Evolutionary conservation across 1,140 invertebrate genomes (phyloP).

Genomic region (Akabosia matsudoensis): DNA sequence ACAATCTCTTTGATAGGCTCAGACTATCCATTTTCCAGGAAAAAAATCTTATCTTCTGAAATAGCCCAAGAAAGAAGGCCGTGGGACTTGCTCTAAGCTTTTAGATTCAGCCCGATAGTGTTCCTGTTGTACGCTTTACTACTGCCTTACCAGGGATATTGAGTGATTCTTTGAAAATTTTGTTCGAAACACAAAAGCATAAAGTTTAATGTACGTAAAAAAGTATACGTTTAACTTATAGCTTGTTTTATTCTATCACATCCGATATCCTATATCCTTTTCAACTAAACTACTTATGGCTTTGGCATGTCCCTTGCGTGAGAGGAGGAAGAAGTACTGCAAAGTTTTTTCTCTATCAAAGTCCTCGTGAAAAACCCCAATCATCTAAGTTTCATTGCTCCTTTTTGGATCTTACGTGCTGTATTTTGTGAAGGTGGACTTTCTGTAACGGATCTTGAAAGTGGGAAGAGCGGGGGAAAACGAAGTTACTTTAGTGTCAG

Average conservation of each 20-base stretch:
- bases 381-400: constrained; percentile 15
- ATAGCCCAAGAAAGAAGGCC: background rate
- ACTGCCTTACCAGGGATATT: background rate
- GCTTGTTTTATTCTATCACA: background rate
- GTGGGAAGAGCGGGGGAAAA: no score
- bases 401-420: background rate
- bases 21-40: no score
- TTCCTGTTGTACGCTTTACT: background rate
- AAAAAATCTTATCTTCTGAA: background rate
- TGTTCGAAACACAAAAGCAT: background rate
- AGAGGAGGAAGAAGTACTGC: background rate
- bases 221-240: background rate
- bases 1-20: no score
- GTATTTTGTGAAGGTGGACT: background rate
- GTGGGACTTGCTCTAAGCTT: background rate
- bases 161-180: background rate
- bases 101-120: background rate
- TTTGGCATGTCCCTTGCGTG: background rate
- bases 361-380: constrained; percentile 7
- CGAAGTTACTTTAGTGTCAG: no score
- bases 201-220: background rate
- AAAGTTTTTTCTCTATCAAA: background rate
- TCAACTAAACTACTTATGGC: background rate
- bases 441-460: no score
- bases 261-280: constrained; percentile 4